Conservation (phyloP, 2,113 vertebrate species). For the Cochlearius cochlearius region DNA sequence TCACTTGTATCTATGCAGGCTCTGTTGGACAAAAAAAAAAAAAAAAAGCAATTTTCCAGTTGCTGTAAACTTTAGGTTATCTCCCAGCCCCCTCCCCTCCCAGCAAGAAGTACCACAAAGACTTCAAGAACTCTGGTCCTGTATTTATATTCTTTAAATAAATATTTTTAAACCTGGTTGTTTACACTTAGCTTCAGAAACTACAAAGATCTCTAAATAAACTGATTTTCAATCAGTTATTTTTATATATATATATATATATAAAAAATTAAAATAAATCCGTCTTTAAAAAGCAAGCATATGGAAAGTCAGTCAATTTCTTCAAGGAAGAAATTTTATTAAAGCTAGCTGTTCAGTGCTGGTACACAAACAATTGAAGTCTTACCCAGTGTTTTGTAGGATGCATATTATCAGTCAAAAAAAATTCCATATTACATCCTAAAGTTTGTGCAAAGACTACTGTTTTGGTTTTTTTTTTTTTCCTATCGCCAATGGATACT, state of each 20-base stretch:
- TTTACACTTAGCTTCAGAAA: not conserved
- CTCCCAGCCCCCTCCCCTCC: no score
- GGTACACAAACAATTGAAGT: not conserved
- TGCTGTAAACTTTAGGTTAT: not conserved
- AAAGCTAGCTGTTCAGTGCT: not conserved
- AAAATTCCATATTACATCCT: not conserved
- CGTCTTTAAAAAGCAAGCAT: not conserved
- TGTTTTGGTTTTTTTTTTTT: rapidly evolving
- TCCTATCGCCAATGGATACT: not conserved
- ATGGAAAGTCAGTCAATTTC: not conserved
- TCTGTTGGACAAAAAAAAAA: conserved; percentile 68
- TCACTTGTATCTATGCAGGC: conserved; percentile 93
- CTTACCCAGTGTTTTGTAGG: not conserved
- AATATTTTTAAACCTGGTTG: not conserved
- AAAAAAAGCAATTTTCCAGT: not conserved
- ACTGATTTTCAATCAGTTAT: not conserved
- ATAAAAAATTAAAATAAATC: not conserved
- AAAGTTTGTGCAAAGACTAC: not conserved
- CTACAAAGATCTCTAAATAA: not conserved
- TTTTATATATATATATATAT: no score
- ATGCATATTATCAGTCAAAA: not conserved
- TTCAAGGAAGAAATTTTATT: not conserved
- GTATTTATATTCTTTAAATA: not conserved
- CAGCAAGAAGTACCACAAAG: not conserved
- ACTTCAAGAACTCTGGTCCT: not conserved